Evolutionary conservation across 2,113 vertebrate species (phyloP).

Genomic region (Chitala chitala): DNA sequence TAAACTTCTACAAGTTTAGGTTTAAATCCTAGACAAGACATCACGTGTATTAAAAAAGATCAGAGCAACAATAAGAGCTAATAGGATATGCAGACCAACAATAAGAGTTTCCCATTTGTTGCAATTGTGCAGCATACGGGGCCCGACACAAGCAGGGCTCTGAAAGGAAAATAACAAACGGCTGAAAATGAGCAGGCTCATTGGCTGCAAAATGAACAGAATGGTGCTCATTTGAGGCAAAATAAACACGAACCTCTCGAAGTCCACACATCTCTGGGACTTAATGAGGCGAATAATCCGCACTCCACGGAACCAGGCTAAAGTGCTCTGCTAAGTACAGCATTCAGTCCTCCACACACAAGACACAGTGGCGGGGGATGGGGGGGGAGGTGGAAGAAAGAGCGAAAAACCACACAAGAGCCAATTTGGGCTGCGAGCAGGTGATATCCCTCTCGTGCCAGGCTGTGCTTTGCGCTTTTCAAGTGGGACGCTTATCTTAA

Average conservation of each 20-base stretch:
- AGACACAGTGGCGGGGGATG: background rate
- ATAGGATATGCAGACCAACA: background rate
- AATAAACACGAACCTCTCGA: slow-evolving; percentile 25
- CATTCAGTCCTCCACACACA: background rate
- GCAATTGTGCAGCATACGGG: background rate
- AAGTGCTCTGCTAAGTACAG: background rate
- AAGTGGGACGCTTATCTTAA: slow-evolving; percentile 33
- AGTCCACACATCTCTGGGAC: slow-evolving; percentile 16
- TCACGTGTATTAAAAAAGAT: no score
- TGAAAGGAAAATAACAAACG: background rate
- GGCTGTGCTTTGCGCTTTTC: slow-evolving; percentile 13
- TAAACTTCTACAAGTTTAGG: background rate
- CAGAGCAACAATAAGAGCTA: background rate
- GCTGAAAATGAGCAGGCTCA: background rate
- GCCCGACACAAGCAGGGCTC: background rate
- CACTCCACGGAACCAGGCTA: background rate
- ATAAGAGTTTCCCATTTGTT: background rate
- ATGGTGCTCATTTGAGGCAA: slow-evolving; percentile 23
- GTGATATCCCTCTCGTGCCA: slow-evolving; percentile 26
- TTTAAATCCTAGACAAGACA: background rate
- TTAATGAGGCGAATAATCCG: slow-evolving; percentile 14
- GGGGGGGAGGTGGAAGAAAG: background rate
- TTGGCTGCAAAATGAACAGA: slow-evolving; percentile 7
- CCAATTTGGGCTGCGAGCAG: slow-evolving; percentile 25
- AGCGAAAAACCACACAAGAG: slow-evolving; percentile 18